Evolutionary conservation across 2,113 vertebrate genomes (phyloP).

Genomic region (Lipotes vexillifer): DNA sequence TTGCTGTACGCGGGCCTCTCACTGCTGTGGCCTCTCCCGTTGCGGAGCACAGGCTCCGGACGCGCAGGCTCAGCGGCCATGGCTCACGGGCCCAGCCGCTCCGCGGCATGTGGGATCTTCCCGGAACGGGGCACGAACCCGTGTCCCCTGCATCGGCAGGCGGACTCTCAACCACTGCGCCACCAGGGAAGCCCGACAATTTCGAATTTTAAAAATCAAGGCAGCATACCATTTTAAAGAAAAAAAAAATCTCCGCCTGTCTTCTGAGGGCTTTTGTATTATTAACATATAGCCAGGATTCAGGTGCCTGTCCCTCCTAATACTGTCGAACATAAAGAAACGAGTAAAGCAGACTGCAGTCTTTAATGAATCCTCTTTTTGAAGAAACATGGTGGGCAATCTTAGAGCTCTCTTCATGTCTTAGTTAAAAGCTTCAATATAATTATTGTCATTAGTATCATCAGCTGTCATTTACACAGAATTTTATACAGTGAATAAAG

Average conservation of each 20-base stretch:
- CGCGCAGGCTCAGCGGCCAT: no score
- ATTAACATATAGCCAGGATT: not conserved
- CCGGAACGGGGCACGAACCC: no score
- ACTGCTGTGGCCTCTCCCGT: no score
- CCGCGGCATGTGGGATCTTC: no score
- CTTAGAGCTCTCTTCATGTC: not conserved
- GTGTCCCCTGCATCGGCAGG: no score
- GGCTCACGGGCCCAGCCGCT: no score
- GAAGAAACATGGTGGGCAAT: not conserved
- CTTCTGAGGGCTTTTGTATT: not conserved
- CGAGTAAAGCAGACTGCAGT: not conserved
- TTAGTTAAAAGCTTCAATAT: not conserved
- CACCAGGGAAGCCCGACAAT: not conserved
- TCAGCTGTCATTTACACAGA: not conserved
- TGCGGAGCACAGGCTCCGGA: no score
- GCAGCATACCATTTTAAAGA: not conserved
- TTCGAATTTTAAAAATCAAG: not conserved
- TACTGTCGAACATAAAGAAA: not conserved
- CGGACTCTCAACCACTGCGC: no score
- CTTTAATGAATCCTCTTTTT: constrained; percentile 27
- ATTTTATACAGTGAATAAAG: not conserved
- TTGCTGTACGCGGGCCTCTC: no score
- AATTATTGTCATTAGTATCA: constrained; percentile 27
- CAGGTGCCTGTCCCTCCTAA: not conserved
- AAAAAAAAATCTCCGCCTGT: not conserved